Base-by-base conservation (phyloP, 2,797 vertebrate genomes). In the Sitta carolinensis region DNA sequence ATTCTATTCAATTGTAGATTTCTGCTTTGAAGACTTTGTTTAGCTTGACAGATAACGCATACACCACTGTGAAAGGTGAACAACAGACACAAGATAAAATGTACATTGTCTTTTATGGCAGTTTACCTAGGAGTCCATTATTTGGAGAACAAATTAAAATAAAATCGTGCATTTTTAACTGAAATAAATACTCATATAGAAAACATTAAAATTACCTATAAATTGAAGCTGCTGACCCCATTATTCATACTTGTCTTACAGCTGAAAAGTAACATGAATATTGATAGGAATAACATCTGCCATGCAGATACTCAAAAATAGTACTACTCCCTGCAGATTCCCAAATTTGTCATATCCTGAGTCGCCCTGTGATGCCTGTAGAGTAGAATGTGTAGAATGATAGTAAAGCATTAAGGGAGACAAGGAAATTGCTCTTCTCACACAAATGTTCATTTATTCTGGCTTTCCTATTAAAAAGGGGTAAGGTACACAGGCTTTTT, bases 401-500 rank as follows among this genome's bases (percentile, higher is more conserved):
- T n/a, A 66, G 10, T 18, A 50, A 78, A 76, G 45, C 19, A 20
- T 19, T 34, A 75, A 72, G 8, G 38, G 30, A 61, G 14, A 45
- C 10, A 29, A 55, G 15, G 11, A 78, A 67, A 70, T 18, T 5
- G 2, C 5, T 45, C 30, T 52, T 34, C 34, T 59, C 2, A 15
- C 22, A 52, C 12, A 68, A 30, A 36, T 34, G 5, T 48, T 61
- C 10, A 29, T 38, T 63, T 68, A 27, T 26, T 89, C 52, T 52
- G 7, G 2, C 19, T 72, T 86, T 34, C 25, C 48, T 83, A 1
- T 18, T 29, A 20, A 13, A 3, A 45, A 1, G 1, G 8, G 7
- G 12, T 3, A 22, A 59, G 0, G 3, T 2, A 14, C 12, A 34
- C 2, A 10, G 29, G 27, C 5, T 77, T 9, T 40, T 51, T n/a